Evolutionary conservation across 2,888 invertebrate species (phyloP).

Genomic region (Augiades crinisus): DNA sequence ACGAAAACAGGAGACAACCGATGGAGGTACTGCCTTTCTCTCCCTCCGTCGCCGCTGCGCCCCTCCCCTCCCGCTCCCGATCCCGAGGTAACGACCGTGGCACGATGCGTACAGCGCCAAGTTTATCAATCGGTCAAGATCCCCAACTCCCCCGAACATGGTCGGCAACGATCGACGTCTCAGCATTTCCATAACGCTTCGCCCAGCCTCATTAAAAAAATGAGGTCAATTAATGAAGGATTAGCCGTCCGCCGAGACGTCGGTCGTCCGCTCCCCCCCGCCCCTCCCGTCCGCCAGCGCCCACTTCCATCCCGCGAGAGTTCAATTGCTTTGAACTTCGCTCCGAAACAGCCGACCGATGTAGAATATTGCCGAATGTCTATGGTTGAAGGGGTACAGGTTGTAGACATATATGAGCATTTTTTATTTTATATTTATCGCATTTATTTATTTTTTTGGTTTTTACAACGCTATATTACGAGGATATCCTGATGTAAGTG

Average conservation of each 20-base stretch:
- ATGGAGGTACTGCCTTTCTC: constrained; percentile 92
- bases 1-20: constrained; percentile 98
- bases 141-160: constrained; percentile 37
- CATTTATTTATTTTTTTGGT: constrained; percentile 74
- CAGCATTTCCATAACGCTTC: constrained; percentile 42
- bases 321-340: constrained; percentile 73
- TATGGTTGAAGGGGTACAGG: constrained; percentile 78
- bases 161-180: constrained; percentile 57
- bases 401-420: constrained; percentile 75
- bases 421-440: constrained; percentile 69
- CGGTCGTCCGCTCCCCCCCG: constrained; percentile 52
- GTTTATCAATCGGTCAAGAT: constrained; percentile 43
- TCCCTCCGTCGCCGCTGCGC: constrained; percentile 52
- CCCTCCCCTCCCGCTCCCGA: constrained; percentile 41
- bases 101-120: constrained; percentile 9
- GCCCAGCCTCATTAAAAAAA: constrained; percentile 61
- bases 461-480: constrained; percentile 66
- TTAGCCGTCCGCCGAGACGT: constrained; percentile 68
- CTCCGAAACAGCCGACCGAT: constrained; percentile 51
- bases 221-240: constrained; percentile 75
- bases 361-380: constrained; percentile 72
- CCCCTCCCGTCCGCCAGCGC: constrained; percentile 36
- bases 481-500: constrained; percentile 66
- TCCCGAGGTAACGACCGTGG: constrained; percentile 21
- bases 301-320: constrained; percentile 42